Evolutionary conservation across 35 echinoderm and acorn worm genomes (phyloP), one percentile per base, ranked within the genome.

Genomic region (Apostichopus californicus): DNA sequence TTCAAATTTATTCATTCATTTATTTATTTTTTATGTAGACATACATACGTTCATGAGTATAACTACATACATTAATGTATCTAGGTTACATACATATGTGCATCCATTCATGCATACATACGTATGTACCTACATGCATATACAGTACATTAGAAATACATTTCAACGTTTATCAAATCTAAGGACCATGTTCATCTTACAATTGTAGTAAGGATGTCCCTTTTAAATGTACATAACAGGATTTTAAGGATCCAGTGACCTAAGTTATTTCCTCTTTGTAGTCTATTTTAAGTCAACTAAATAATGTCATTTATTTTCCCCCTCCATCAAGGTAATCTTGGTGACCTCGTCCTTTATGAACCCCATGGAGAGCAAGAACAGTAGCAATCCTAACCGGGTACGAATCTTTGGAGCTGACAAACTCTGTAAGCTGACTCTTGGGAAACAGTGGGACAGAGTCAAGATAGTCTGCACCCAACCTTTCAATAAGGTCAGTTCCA

Each of bases 331-430:
- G 97, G 97, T 98, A 3, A 91, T 98, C 24, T 80, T 98, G 18
- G 97, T 98, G 56, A 92, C 97, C 63, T 98, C 97, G 28, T 98
- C 97, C 3, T 98, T 98, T 63, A 98, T 98, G 97, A 93, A 90
- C 21, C 97, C 97, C n/a, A 77, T 90, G n/a, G 97, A 98, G 8
- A 96, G 97, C 88, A 94, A 95, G 87, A 98, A 96, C 81, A 84
- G 93, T 22, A 94, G 81, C 26, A 98, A 96, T 78, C 64, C 80
- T 1, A 96, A 98, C 88, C 86, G 97, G 59, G 97, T 98, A 5
- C 90, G 97, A 17, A 96, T 98, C 93, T 96, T 98, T 86, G 97
- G 97, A 10, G 93, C 94, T 3, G 95, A 98, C 22, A 96, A 96
- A 71, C 93, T 98, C 53, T 94, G 92, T 8, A 98, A 98, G 78